A percentile compares a stretch with the other conserved stretches of the same genome.
Evolutionary conservation across 92 coral and sea anemone species (phyloP).

Genomic region (Zoanthus sansibaricus): DNA sequence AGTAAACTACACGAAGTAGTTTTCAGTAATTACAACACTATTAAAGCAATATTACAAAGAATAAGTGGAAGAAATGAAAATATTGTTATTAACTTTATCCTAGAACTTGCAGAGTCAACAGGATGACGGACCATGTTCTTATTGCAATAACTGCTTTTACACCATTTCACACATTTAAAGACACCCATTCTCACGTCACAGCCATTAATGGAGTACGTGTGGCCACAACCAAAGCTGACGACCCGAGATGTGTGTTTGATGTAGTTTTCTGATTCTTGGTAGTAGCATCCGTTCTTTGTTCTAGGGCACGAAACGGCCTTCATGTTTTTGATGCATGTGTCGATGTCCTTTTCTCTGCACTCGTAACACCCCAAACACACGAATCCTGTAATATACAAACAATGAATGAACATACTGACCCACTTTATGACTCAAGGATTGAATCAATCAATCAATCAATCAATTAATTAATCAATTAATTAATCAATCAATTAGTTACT

Average conservation of each 20-base stretch:
- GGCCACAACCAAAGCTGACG: slow-evolving; percentile 59
- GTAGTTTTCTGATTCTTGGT: slow-evolving; percentile 51
- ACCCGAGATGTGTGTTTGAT: slow-evolving; percentile 43
- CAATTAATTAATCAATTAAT: background rate
- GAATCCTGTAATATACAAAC: background rate
- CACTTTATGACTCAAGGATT: background rate
- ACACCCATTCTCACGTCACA: slow-evolving; percentile 69
- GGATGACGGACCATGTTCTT: slow-evolving; percentile 45
- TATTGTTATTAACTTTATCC: background rate
- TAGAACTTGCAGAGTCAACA: slow-evolving; percentile 3
- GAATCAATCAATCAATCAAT: background rate
- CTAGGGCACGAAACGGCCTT: slow-evolving; percentile 17
- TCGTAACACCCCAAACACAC: slow-evolving; percentile 20
- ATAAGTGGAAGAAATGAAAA: background rate
- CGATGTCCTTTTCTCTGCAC: slow-evolving; percentile 34
- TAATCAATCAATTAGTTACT: background rate
- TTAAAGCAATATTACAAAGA: background rate
- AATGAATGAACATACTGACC: background rate
- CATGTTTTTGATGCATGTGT: slow-evolving; percentile 21
- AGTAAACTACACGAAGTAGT: background rate
- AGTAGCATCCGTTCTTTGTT: slow-evolving; percentile 36
- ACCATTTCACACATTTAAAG: slow-evolving; percentile 58
- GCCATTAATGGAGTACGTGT: slow-evolving; percentile 50
- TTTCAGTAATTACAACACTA: background rate
- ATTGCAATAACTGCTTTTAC: slow-evolving; percentile 52